Evolutionary conservation across 1,140 invertebrate species (phyloP).

Genomic region (Heliconius nattereri): DNA sequence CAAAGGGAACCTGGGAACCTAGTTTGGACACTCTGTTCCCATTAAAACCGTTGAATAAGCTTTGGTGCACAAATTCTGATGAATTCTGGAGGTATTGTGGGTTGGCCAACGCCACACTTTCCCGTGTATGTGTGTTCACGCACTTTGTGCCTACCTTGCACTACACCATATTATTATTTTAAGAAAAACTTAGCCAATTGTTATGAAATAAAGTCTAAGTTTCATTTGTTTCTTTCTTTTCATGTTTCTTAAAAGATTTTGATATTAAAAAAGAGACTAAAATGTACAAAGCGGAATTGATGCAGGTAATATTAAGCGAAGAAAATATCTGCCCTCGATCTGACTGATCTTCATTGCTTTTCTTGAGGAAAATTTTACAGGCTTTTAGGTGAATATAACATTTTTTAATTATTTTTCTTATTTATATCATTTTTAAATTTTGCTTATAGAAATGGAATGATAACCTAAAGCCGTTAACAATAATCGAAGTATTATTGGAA

Average conservation of each 20-base stretch:
- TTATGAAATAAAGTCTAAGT: background rate
- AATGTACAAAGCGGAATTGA: background rate
- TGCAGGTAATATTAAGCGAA: slow-evolving; percentile 11
- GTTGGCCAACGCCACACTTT: too few species aligned
- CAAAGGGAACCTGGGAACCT: too few species aligned
- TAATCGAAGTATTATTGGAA: too few species aligned
- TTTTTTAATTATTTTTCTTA: background rate
- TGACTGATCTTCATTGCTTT: background rate
- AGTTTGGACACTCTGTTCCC: too few species aligned
- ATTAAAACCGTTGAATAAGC: too few species aligned
- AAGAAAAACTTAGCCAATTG: background rate
- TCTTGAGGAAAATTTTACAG: background rate
- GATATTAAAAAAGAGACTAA: slow-evolving; percentile 5
- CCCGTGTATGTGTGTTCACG: too few species aligned
- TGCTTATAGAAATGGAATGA: background rate
- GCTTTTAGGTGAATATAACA: background rate
- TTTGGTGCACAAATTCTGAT: too few species aligned
- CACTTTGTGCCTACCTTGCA: too few species aligned
- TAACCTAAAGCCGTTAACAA: too few species aligned
- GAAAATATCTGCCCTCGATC: background rate
- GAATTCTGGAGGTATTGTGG: too few species aligned
- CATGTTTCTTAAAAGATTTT: slow-evolving; percentile 3
- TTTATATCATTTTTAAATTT: background rate
- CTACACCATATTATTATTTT: too few species aligned
- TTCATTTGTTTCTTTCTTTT: too few species aligned